Base-by-base conservation (phyloP, 1,140 invertebrate genomes). In the Drosophila pachea region DNA sequence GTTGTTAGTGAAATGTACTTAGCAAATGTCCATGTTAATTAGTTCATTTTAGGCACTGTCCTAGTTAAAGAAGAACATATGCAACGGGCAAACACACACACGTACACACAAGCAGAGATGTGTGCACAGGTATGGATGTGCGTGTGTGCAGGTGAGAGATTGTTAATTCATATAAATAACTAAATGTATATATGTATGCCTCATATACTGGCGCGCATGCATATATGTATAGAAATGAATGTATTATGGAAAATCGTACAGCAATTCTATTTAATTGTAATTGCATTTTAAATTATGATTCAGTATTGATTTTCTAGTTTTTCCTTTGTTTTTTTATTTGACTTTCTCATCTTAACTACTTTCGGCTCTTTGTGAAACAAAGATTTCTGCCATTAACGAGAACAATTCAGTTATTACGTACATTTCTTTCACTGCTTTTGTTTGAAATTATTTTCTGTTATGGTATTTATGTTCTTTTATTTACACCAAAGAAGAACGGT, bases 271-370 rank as follows among this genome's bases (percentile, higher is more conserved):
- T 43, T 60, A 49, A 49, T 35, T 59, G 9, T 16, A 32, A 43
- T 22, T 45, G 38, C 31, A 61, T 54, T 68, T 42, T 54, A 67
- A 67, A 60, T 29, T 60, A 66, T 70, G 49, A 59, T 59, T 48
- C 68, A 60, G 14, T 71, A 71, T 71, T 50, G 63, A 71, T 71
- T 71, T 70, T 71, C 61, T 61, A 53, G 49, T 50, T 66, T 55
- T 38, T 12, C 33, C 38, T 36, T 29, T 60, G 33, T 52, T 49
- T 56, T 22, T 53, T 54, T 68, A 29, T 61, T 40, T 60, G 11
- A 33, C 31, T 35, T 43, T 14, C 32, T 36, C 4, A 11, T n/a
- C n/a, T 43, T 12, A 9, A 16, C 12, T n/a, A n/a, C 5, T 16
- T 16, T 50, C 5, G 40, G 22, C 22, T 36, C 35, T 7, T 43